phyloP scores from a whole-genome alignment of 2,797 vertebrate species.

The Apogon hyalosoma region DNA sequence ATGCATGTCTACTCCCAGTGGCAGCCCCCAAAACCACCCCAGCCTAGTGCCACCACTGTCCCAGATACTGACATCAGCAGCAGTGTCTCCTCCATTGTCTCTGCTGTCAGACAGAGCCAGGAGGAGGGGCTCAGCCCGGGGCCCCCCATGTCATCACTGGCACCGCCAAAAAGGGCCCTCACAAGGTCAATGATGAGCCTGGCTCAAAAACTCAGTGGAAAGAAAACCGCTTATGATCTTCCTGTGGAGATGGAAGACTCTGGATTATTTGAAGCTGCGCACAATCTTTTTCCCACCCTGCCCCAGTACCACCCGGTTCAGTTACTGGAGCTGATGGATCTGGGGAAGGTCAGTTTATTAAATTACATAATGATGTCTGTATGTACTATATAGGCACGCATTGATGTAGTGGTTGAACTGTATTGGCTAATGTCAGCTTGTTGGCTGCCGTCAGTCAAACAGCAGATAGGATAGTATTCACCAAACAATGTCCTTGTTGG shows the following conservation, averaged over 20 bases:
- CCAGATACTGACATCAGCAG: slow-evolving; percentile 85
- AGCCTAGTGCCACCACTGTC: slow-evolving; percentile 54
- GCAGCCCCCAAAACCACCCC: slow-evolving; percentile 88
- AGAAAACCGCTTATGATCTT: slow-evolving; percentile 89
- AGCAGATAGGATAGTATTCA: too few relatives aligned
- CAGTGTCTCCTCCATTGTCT: slow-evolving; percentile 88
- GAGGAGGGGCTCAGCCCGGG: slow-evolving; percentile 79
- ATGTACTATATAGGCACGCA: background rate
- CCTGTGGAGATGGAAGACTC: slow-evolving; percentile 94
- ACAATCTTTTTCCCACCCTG: slow-evolving; percentile 93
- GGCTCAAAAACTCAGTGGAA: slow-evolving; percentile 96
- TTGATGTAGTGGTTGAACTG: too few relatives aligned
- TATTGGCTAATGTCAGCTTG: too few relatives aligned
- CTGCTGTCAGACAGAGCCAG: slow-evolving; percentile 88
- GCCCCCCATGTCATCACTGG: slow-evolving; percentile 50
- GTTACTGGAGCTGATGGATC: slow-evolving; percentile 96
- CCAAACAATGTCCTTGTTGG: too few relatives aligned
- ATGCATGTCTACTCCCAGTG: slow-evolving; percentile 99
- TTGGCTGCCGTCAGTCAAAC: too few relatives aligned
- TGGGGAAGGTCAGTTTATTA: slow-evolving; percentile 86
- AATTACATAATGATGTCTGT: background rate
- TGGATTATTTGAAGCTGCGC: slow-evolving; percentile 97
- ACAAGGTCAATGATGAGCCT: slow-evolving; percentile 96
- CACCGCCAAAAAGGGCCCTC: slow-evolving; percentile 88
- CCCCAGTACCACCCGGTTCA: slow-evolving; percentile 98